These are phyloP conservation scores for Portevinia maculata DNA, from an alignment of 2,888 invertebrate species.

Conservation along the genomic window DNA sequence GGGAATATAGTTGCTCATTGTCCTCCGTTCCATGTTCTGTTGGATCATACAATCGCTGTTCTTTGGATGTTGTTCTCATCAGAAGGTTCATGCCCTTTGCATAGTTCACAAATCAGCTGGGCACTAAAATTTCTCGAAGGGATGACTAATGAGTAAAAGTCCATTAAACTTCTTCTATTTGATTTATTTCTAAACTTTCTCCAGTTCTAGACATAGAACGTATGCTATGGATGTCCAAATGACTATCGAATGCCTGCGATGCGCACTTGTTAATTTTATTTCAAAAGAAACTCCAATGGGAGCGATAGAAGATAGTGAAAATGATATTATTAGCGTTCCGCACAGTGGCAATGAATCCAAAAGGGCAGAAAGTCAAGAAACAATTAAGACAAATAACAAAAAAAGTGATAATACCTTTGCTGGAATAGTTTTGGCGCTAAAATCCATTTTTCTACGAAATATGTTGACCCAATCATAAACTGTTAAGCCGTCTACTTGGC, in stretches of 20 bases:
- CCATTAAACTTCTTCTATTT: background rate
- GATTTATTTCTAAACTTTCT: background rate
- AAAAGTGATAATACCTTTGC: background rate
- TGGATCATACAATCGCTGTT: constrained; percentile 75
- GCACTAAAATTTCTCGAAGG: constrained; percentile 75
- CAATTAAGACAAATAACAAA: background rate
- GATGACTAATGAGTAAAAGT: constrained; percentile 47
- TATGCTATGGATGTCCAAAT: constrained; percentile 30
- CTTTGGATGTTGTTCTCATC: constrained; percentile 73
- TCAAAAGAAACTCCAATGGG: background rate
- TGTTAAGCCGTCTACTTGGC: no score
- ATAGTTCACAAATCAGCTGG: constrained; percentile 74
- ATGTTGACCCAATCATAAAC: background rate
- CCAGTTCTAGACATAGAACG: constrained; percentile 23
- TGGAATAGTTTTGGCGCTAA: background rate
- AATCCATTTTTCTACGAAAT: constrained; percentile 20
- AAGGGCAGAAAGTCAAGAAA: background rate
- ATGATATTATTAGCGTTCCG: background rate
- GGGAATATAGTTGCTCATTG: constrained; percentile 54
- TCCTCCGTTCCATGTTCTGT: constrained; percentile 71
- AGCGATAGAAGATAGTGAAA: no score
- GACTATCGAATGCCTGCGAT: constrained; percentile 16
- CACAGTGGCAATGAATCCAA: background rate
- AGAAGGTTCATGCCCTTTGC: constrained; percentile 27
- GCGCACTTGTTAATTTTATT: constrained; percentile 26